phyloP scores from a whole-genome alignment of 2,888 invertebrate genomes.

The Caenorhabditis zanzibari region DNA sequence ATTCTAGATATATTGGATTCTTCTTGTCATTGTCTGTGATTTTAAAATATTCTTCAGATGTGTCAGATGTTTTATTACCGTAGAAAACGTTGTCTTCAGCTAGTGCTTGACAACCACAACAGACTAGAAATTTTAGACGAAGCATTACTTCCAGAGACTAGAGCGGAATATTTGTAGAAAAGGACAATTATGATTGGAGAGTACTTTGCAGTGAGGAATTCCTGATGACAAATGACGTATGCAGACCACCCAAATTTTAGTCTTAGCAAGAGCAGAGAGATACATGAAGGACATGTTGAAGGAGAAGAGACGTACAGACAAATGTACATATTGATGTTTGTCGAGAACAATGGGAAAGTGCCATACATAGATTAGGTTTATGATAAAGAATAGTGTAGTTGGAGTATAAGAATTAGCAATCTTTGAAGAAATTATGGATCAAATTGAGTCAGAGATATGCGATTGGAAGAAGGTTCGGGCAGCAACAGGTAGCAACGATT shows the following conservation, averaged over 20 bases:
- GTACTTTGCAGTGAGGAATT: too few species aligned
- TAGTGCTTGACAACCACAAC: background rate
- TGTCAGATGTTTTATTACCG: background rate
- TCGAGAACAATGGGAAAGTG: background rate
- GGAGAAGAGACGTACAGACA: background rate
- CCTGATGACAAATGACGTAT: background rate
- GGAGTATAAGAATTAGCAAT: too few species aligned
- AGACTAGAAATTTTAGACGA: background rate
- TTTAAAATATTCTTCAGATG: background rate
- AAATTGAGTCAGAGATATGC: too few species aligned
- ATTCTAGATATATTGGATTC: background rate
- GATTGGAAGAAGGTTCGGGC: too few species aligned
- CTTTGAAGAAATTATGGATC: too few species aligned
- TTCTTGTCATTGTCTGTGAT: constrained; percentile 4
- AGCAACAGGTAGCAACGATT: too few species aligned
- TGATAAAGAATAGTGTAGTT: too few species aligned
- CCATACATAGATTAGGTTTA: background rate
- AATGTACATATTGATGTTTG: background rate
- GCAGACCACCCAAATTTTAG: background rate
- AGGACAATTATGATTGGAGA: too few species aligned
- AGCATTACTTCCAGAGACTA: background rate
- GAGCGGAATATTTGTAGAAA: too few species aligned
- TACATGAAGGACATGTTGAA: background rate
- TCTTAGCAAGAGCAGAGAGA: background rate
- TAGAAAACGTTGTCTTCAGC: background rate